These are phyloP conservation scores for Eueides isabella DNA, from an alignment of 1,140 invertebrate species.

Conservation along the genomic window DNA sequence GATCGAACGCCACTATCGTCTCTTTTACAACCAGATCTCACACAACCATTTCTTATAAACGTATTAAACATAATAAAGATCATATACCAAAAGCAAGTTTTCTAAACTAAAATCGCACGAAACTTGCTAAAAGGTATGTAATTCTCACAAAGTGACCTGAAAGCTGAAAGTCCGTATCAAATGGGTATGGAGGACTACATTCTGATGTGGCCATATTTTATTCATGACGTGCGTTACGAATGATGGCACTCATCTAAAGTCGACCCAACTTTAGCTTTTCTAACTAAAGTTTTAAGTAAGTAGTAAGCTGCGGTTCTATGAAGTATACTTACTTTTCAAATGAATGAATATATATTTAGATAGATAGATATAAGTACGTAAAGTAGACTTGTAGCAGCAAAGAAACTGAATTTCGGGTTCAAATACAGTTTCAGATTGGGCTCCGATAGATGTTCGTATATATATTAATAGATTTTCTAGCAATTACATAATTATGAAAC, in stretches of 20 bases:
- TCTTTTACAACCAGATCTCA: too few species aligned
- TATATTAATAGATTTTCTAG: too few species aligned
- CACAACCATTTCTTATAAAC: too few species aligned
- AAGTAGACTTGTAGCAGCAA: too few species aligned
- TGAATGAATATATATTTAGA: too few species aligned
- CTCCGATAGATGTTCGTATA: too few species aligned
- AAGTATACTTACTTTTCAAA: not conserved
- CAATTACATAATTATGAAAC: too few species aligned
- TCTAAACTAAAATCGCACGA: not conserved
- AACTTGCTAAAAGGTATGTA: not conserved
- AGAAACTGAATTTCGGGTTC: too few species aligned
- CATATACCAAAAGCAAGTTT: not conserved
- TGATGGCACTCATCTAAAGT: conserved; percentile 4
- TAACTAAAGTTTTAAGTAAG: not conserved
- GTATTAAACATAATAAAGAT: too few species aligned
- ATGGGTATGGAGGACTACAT: conserved; percentile 1
- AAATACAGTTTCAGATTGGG: too few species aligned
- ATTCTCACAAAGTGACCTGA: not conserved
- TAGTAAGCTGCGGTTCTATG: not conserved
- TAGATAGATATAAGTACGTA: too few species aligned
- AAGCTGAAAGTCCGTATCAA: not conserved
- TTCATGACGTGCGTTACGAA: conserved; percentile 7
- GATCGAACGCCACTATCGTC: too few species aligned
- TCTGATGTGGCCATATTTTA: not conserved
- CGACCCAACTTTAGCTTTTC: not conserved